These are phyloP conservation scores for Eumacrocentrus americanus DNA, from an alignment of 2,888 invertebrate species.

Conservation along the genomic window DNA sequence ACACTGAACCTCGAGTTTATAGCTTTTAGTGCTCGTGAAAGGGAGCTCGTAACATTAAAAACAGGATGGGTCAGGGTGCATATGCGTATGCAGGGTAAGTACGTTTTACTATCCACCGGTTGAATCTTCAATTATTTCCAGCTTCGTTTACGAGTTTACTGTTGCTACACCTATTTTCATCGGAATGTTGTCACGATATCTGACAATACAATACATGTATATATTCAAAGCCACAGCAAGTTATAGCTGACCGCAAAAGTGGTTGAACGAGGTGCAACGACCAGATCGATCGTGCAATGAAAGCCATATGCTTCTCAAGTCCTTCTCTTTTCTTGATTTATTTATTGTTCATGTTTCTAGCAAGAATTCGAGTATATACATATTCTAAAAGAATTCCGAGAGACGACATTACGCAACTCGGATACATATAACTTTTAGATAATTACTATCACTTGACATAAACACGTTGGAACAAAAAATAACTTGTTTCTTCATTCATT, in stretches of 20 bases:
- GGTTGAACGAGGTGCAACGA: conserved; percentile 14
- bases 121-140: conserved; percentile 12
- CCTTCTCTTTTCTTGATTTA: conserved; percentile 7
- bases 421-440: no score
- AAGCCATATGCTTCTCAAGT: background rate
- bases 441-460: background rate
- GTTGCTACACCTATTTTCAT: background rate
- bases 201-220: background rate
- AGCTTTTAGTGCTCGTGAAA: conserved; percentile 9
- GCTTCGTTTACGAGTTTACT: background rate
- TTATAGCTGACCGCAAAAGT: conserved; percentile 3
- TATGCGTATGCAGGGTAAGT: conserved; percentile 20
- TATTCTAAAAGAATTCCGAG: no score
- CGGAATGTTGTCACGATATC: conserved; percentile 2
- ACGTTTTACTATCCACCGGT: conserved; percentile 6
- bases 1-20: conserved; percentile 8
- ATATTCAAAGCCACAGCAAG: background rate
- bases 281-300: conserved; percentile 2
- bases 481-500: background rate
- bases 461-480: background rate
- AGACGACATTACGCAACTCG: no score
- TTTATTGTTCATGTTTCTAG: no score
- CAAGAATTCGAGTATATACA: no score
- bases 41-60: background rate
- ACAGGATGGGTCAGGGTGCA: conserved; percentile 23